A percentile compares a stretch with the other conserved stretches of the same genome.
phyloP scores from a whole-genome alignment of 2,797 vertebrate genomes.

The Bradypodion pumilum region DNA sequence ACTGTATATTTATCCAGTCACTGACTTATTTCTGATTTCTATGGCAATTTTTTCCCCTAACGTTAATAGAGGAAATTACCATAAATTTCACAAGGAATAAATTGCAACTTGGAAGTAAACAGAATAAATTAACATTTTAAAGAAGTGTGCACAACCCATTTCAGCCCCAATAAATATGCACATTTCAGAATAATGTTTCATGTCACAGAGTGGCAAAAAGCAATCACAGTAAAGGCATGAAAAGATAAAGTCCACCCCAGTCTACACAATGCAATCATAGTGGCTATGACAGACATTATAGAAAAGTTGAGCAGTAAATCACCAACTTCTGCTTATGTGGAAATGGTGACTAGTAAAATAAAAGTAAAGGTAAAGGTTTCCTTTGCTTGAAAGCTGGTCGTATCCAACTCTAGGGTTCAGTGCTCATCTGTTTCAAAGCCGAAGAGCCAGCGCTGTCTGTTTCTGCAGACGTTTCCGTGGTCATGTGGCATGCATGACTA shows the following conservation, averaged over 20 bases:
- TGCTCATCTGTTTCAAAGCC: no score
- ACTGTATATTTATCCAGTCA: not conserved
- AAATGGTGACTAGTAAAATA: not conserved
- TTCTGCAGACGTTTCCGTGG: no score
- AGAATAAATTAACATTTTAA: conserved; percentile 6
- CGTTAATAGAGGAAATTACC: no score
- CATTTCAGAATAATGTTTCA: not conserved
- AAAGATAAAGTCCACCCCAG: not conserved
- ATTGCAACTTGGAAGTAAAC: not conserved
- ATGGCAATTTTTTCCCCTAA: not conserved
- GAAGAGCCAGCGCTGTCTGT: no score
- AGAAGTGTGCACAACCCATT: not conserved
- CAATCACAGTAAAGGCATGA: not conserved
- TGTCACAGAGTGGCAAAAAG: not conserved
- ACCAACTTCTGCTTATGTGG: not conserved
- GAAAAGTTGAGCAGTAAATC: not conserved
- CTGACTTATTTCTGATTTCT: not conserved
- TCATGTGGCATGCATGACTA: no score
- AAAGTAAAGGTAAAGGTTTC: no score
- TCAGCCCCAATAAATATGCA: not conserved
- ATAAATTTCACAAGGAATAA: not conserved
- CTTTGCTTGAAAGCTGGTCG: no score
- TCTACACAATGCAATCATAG: not conserved
- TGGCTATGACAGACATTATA: not conserved
- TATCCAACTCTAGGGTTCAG: no score